These are phyloP conservation scores for Phaetusa simplex DNA, from an alignment of 2,113 vertebrate species.

Conservation along the genomic window DNA sequence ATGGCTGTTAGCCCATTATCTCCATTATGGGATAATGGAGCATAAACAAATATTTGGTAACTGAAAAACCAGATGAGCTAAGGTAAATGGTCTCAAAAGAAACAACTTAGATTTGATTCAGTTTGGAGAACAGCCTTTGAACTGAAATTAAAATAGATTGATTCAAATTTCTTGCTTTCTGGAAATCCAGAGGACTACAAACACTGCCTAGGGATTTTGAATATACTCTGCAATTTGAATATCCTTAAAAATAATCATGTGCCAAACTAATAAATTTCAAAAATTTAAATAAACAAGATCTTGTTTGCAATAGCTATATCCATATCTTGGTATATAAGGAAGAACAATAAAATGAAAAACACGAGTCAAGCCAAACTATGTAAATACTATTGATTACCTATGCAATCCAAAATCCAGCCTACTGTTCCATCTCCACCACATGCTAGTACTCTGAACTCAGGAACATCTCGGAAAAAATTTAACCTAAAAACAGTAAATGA, in stretches of 20 bases:
- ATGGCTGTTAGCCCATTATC: background rate
- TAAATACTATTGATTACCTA: conserved; percentile 78
- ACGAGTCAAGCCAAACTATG: background rate
- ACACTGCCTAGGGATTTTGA: background rate
- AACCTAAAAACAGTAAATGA: conserved; percentile 77
- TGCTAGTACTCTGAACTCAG: conserved; percentile 88
- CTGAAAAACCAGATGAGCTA: background rate
- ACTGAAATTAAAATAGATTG: background rate
- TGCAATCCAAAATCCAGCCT: conserved; percentile 96
- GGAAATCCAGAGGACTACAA: background rate
- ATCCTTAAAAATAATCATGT: background rate
- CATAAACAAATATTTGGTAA: background rate
- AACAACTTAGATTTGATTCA: background rate
- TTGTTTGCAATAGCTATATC: background rate
- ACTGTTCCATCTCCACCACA: conserved; percentile 96
- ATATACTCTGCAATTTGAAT: background rate
- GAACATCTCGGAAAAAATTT: conserved; percentile 93
- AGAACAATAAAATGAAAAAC: background rate
- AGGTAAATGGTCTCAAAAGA: background rate
- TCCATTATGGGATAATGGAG: background rate
- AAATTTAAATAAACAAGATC: background rate
- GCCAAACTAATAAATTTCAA: background rate
- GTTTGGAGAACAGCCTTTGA: background rate
- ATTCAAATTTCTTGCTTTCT: background rate
- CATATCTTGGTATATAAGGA: background rate